phyloP scores from a whole-genome alignment of 92 coral and sea anemone genomes.

The Plumapathes pennacea region DNA sequence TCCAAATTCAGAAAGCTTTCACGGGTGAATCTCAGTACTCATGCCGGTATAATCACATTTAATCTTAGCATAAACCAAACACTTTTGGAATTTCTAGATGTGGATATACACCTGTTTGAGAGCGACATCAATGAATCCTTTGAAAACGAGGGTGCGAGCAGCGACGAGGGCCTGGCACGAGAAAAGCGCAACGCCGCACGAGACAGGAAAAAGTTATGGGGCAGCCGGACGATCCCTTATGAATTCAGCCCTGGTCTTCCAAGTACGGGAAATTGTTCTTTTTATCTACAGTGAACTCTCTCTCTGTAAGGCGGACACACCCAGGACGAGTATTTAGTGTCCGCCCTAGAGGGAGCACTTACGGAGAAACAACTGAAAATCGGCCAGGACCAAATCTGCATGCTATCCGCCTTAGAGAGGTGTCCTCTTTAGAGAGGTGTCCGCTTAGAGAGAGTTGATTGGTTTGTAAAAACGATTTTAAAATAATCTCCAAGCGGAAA shows the following conservation, averaged over 20 bases:
- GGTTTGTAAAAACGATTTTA: too few relatives aligned
- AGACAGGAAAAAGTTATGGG: constrained; percentile 62
- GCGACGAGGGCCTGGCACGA: constrained; percentile 46
- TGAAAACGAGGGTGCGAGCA: constrained; percentile 37
- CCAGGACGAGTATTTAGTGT: too few relatives aligned
- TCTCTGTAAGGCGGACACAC: too few relatives aligned
- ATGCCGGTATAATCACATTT: background rate
- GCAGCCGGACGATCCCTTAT: constrained; percentile 59
- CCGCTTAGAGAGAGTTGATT: too few relatives aligned
- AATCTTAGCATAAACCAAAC: background rate
- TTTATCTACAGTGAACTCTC: background rate
- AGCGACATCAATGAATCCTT: constrained; percentile 60
- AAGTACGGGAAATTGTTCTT: constrained; percentile 8
- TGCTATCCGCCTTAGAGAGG: too few relatives aligned
- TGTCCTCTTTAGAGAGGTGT: too few relatives aligned
- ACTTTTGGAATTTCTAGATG: constrained; percentile 18
- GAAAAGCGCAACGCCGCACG: constrained; percentile 70
- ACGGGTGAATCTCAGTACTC: constrained; percentile 2
- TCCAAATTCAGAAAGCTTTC: background rate
- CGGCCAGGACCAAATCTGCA: too few relatives aligned
- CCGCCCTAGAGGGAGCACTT: too few relatives aligned
- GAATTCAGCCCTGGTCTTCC: constrained; percentile 39
- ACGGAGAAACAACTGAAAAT: too few relatives aligned
- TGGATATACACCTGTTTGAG: constrained; percentile 64
- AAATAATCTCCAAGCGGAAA: too few relatives aligned